Base-by-base conservation (phyloP, 2,113 vertebrate genomes). In the Todiramphus saurophagus region DNA sequence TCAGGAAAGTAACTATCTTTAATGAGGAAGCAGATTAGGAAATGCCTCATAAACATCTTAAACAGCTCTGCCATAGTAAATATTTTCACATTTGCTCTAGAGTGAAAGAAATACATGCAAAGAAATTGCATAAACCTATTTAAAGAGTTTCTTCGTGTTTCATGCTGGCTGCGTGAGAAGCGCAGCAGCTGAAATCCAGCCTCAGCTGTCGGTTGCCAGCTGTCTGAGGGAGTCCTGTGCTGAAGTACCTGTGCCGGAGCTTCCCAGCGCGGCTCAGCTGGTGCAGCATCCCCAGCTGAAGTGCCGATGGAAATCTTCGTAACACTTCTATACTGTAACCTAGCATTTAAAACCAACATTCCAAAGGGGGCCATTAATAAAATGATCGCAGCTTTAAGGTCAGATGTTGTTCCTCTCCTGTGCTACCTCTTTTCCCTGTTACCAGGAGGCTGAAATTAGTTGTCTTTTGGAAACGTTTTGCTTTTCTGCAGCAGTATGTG, bases 171-270 rank as follows among this genome's bases (percentile, higher is more conserved):
- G 56, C 46, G 13, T 0, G 0, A 46, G 16, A 59, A 56, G 44
- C 13, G 33, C 13, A 11, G 56, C 12, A 60, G 76, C 53, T 27
- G 63, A n/a, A 44, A 39, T 19, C 28, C 28, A 33, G 41, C 39
- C 18, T 7, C 15, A 37, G 73, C 85, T 69, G 46, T 24, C 21
- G 21, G 63, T 35, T 75, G 67, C 53, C 83, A 53, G 50, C 58
- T 93, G 46, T 25, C 48, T 11, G 2, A 4, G 2, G 4, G 80
- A 75, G 6, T 11, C 0, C 77, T 4, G 1, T 5, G 0, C 44
- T 11, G 0, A 7, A 6, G 46, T 53, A 33, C 94, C 83, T 72
- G 73, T 2, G 13, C 23, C 13, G 13, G 33, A 2, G 51, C 56
- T 46, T 33, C 44, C n/a, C 11, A 4, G 9, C 37, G 46, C 64